Evolutionary conservation across 2,113 vertebrate species (phyloP), one percentile per base, ranked within the genome.

Genomic region (Leucopternis melanops): DNA sequence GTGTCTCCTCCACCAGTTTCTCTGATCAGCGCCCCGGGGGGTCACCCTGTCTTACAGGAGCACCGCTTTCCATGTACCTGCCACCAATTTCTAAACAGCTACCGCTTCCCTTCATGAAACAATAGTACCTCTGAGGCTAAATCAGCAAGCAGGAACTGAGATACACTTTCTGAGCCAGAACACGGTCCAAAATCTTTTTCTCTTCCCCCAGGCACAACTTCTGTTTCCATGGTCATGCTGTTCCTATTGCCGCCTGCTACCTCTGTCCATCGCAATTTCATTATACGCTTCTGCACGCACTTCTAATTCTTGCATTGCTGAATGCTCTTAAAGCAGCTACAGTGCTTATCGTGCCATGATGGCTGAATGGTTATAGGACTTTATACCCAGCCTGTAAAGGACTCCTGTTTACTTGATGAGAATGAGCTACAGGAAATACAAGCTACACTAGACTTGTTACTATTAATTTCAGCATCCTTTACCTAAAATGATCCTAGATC

Each of bases 11-110:
- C 42, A 50, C 36, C 34, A 9, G 11, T 40, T 63, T 70, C 44
- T 59, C 69, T 26, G 34, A 45, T 63, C 25, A 38, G 25, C 2
- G 0, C 15, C 26, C 14, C 1, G 2, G 42, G 2, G 42, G 19
- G 32, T 40, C 67, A 73, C 36, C 29, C 36, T 23, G 31, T 49
- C 54, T 49, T 50, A 40, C 29, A 29, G 49, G 36, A 80, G 49
- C 36, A 23, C 50, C 26, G 61, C 26, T 88, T 62, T 84, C 29
- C 17, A 8, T 20, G 36, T 36, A 55, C 49, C 44, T 75, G 34
- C 57, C 44, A 40, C 18, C 55, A 18, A 27, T 13, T 80, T 62
- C 36, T 67, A 13, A 44, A 67, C 11, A 80, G 36, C 32, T 73
- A 8, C 18, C 7, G 2, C 40, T 79, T 74, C 23, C 55, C 13